Evolutionary conservation across 2,888 invertebrate species (phyloP).

Genomic region (Acanthosepion esculentum): DNA sequence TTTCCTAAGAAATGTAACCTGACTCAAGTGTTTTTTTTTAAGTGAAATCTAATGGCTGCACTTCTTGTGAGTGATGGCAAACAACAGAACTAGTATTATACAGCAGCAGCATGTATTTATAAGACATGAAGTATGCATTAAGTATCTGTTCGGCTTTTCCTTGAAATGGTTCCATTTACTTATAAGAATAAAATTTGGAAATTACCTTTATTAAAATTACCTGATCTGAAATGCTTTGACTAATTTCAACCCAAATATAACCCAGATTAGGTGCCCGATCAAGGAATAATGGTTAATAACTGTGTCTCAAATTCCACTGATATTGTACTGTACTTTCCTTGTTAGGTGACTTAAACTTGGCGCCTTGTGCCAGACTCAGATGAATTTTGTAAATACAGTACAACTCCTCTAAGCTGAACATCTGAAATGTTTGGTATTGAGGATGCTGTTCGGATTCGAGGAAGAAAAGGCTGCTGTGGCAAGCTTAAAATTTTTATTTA

Average conservation of each 20-base stretch:
- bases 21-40: background rate
- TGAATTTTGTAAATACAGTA: background rate
- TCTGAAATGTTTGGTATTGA: too few species aligned
- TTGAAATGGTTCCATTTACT: background rate
- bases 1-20: background rate
- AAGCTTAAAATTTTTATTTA: too few species aligned
- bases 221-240: background rate
- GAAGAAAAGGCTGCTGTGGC: too few species aligned
- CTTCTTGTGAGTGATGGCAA: background rate
- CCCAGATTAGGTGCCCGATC: background rate
- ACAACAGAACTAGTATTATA: background rate
- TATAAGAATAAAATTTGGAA: background rate
- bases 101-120: too few species aligned
- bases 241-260: background rate
- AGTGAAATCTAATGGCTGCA: background rate
- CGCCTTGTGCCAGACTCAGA: background rate
- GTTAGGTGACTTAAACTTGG: too few species aligned
- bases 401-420: too few species aligned
- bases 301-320: too few species aligned
- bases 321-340: too few species aligned
- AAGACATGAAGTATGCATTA: background rate
- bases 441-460: too few species aligned
- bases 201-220: background rate
- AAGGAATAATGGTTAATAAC: background rate
- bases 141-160: background rate